Evolutionary conservation across 2,113 vertebrate genomes (phyloP), one percentile per base, ranked within the genome.

Genomic region (Tautogolabrus adspersus): DNA sequence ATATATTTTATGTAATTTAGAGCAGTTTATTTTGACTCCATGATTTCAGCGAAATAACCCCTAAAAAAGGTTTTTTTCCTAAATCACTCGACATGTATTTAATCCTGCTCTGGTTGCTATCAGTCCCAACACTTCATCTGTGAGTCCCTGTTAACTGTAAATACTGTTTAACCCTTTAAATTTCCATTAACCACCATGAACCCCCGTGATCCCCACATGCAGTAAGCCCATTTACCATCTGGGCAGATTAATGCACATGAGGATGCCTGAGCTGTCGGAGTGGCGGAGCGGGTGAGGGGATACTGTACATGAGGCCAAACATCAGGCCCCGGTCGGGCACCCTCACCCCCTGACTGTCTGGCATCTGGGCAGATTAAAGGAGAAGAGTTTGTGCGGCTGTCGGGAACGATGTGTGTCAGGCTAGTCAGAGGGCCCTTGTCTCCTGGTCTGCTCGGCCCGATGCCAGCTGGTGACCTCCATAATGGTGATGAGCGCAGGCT

Each of bases 381-480:
- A 21, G 30, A 15, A 55, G 76, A 60, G 34, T 54, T 51, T 60
- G 44, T 26, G 69, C 57, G 42, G 82, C 69, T 47, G 84, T 82
- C 83, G 56, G n/a, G 34, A 81, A 59, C 56, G n/a, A 62, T 54
- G 71, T 66, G 51, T 75, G 79, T 82, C 70, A 54, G n/a, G 63
- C n/a, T 54, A 37, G 66, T 82, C 66, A 64, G 61, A 84, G 72
- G 15, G 47, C 68, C 58, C 75, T 74, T 66, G 79, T 87, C 63
- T 60, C 49, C 49, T 10, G 3, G 49, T n/a, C 47, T 49, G 79
- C 68, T 51, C 46, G 44, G 87, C 62, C 85, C 49, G 66, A 82
- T 71, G 73, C 87, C 88, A 88, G 87, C 89, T 89, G 88, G 81
- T 91, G 89, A 91, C 87, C 89, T 91, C 84, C 77, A 90, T 88